These are phyloP conservation scores for Beroe forskalii DNA, from an alignment of 37 sponge, comb jelly and placozoan species.

Conservation along the genomic window DNA sequence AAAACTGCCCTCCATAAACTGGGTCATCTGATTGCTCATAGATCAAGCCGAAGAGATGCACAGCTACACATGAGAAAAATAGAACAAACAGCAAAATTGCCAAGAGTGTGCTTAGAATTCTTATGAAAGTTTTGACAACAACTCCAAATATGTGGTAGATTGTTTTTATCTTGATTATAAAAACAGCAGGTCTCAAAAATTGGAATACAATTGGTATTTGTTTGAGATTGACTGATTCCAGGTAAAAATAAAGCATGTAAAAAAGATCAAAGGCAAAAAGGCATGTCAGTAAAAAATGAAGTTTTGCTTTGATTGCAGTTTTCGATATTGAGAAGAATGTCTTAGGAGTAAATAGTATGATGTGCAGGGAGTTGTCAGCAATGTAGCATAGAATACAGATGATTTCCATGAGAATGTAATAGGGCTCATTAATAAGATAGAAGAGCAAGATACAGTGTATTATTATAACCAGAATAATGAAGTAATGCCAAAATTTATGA, in stretches of 20 bases:
- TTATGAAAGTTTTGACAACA: not conserved
- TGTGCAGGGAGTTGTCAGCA: not conserved
- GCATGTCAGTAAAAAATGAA: not conserved
- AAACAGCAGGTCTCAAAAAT: not conserved
- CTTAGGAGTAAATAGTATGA: not conserved
- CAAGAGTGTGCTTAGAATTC: constrained; percentile 34
- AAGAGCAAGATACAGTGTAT: not conserved
- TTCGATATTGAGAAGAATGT: constrained; percentile 4
- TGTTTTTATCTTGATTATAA: constrained; percentile 1
- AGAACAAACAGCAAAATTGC: constrained; percentile 71
- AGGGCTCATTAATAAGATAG: not conserved
- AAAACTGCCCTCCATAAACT: constrained; percentile 66
- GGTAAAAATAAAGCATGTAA: not conserved
- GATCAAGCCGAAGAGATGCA: constrained; percentile 68
- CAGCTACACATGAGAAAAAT: constrained; percentile 73
- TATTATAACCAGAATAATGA: not conserved
- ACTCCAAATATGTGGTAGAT: constrained; percentile 1
- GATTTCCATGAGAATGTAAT: not conserved
- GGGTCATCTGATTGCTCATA: not conserved
- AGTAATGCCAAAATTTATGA: not conserved
- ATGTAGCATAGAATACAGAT: not conserved
- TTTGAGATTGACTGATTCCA: not conserved
- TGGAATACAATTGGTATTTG: not conserved
- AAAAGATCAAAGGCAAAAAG: not conserved
- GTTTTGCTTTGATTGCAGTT: constrained; percentile 15